These are phyloP conservation scores for Boloria euphrosyne DNA, from an alignment of 2,888 invertebrate species.

Conservation along the genomic window DNA sequence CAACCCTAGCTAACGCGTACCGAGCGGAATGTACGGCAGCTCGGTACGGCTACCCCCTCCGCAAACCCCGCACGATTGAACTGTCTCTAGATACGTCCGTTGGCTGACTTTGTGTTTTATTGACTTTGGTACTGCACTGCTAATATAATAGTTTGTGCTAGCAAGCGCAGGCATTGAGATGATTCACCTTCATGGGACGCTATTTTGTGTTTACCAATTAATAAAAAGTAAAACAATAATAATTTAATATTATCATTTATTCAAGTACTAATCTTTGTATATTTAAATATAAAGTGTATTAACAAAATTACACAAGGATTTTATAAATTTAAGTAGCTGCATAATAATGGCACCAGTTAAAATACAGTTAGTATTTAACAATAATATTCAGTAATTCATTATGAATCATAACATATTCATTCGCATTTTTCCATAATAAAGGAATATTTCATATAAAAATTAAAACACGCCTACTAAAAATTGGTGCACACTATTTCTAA, in stretches of 20 bases:
- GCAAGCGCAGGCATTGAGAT: too few species aligned
- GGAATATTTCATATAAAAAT: constrained; percentile 8
- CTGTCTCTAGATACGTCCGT: too few species aligned
- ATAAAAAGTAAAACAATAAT: constrained; percentile 35
- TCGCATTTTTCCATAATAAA: neutral
- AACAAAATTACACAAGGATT: constrained; percentile 43
- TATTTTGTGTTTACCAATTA: neutral
- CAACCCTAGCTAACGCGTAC: too few species aligned
- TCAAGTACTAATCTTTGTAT: constrained; percentile 46
- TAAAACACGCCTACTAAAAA: constrained; percentile 8
- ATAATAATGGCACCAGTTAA: constrained; percentile 44
- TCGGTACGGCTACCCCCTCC: too few species aligned
- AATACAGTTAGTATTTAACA: constrained; percentile 21
- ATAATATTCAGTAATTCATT: constrained; percentile 13
- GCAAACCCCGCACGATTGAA: too few species aligned
- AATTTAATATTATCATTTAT: constrained; percentile 43
- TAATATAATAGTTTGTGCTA: too few species aligned
- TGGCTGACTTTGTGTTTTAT: too few species aligned
- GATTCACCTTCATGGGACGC: neutral
- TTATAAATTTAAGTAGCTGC: constrained; percentile 42
- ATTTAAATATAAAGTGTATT: constrained; percentile 43
- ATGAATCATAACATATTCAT: constrained; percentile 7
- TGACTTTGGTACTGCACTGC: too few species aligned
- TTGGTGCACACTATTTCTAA: constrained; percentile 19
- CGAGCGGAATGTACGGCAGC: too few species aligned